Conservation (phyloP, 2,888 invertebrate species). For the Allolobophora icterica region DNA sequence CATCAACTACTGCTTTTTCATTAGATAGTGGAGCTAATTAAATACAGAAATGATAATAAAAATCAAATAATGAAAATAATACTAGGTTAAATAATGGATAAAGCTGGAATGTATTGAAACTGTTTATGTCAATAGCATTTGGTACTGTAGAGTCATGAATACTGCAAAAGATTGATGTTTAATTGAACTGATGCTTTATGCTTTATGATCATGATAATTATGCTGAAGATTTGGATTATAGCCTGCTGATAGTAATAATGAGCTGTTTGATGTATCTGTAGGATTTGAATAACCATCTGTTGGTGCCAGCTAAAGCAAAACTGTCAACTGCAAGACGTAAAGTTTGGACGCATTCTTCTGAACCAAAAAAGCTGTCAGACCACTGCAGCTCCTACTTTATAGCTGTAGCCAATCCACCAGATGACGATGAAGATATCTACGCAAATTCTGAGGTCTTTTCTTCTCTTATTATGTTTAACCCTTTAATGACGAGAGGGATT, state of each 20-base stretch:
- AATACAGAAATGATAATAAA: no score
- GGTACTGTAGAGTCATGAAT: background rate
- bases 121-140: no score
- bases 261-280: background rate
- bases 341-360: background rate
- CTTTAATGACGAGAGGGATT: no score
- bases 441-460: conserved; percentile 9
- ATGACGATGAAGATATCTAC: conserved; percentile 7
- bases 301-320: background rate
- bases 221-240: background rate
- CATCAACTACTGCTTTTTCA: no score
- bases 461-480: no score
- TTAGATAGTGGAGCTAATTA: no score
- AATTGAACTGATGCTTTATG: background rate
- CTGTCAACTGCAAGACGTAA: background rate
- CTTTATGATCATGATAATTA: no score
- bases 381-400: conserved; percentile 4
- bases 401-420: background rate
- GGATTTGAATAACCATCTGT: conserved; percentile 19
- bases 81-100: background rate
- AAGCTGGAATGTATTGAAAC: background rate
- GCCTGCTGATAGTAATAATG: background rate
- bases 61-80: no score
- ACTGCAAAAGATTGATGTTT: background rate
- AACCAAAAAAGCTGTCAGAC: background rate